phyloP scores from a whole-genome alignment of 2,888 invertebrate genomes.

The Tethea ocularis region DNA sequence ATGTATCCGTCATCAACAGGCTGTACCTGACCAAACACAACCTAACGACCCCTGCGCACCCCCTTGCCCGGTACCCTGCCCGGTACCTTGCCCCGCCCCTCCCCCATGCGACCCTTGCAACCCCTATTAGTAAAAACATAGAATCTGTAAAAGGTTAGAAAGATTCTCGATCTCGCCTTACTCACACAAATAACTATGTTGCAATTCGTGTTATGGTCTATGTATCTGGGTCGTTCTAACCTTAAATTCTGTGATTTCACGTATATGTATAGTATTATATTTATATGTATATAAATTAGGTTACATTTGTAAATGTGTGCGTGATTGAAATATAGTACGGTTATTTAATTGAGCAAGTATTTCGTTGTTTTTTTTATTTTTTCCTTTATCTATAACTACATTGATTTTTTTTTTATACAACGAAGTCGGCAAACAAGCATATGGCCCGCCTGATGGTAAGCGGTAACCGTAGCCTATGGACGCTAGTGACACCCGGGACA shows the following conservation, averaged over 20 bases:
- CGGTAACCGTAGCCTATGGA: too few relatives aligned
- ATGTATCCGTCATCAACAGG: not conserved
- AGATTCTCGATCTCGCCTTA: not conserved
- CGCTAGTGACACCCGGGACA: too few relatives aligned
- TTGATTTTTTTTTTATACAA: conserved; percentile 9
- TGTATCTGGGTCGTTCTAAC: conserved; percentile 9
- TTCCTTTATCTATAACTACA: not conserved
- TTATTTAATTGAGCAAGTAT: conserved; percentile 40
- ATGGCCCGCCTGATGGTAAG: too few relatives aligned
- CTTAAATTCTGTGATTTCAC: conserved; percentile 18
- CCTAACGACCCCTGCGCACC: conserved; percentile 11
- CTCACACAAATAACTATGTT: too few relatives aligned
- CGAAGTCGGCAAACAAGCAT: too few relatives aligned
- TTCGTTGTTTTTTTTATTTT: conserved; percentile 25
- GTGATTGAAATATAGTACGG: conserved; percentile 60
- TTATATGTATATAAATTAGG: conserved; percentile 34
- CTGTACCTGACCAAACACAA: conserved; percentile 10
- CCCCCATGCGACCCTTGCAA: conserved; percentile 13
- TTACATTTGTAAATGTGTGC: conserved; percentile 60
- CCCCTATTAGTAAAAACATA: conserved; percentile 5
- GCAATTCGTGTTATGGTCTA: too few relatives aligned
- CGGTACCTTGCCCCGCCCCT: not conserved
- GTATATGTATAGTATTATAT: conserved; percentile 31
- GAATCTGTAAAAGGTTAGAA: not conserved
- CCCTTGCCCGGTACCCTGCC: conserved; percentile 10